phyloP scores from a whole-genome alignment of 2,888 invertebrate genomes.

The Myopa tessellatipennis region DNA sequence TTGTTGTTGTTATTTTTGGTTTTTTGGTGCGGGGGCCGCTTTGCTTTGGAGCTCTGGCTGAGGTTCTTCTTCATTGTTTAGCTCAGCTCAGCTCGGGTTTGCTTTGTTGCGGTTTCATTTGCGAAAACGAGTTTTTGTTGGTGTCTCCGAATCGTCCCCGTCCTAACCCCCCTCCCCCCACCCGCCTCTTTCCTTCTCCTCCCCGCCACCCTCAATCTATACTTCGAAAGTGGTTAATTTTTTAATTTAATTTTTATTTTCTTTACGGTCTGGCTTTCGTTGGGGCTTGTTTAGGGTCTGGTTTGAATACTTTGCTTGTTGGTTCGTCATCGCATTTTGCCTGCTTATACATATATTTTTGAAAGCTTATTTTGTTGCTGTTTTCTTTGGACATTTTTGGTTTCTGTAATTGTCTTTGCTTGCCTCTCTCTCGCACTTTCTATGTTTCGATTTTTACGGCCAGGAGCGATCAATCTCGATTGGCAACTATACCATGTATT shows the following conservation, averaged over 20 bases:
- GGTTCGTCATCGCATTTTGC: background rate
- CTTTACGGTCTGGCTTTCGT: background rate
- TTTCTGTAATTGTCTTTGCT: too few relatives aligned
- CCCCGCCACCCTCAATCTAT: too few relatives aligned
- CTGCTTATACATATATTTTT: too few relatives aligned
- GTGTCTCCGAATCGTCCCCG: background rate
- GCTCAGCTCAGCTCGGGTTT: background rate
- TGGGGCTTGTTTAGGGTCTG: background rate
- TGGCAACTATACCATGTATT: too few relatives aligned
- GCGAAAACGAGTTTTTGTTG: slow-evolving; percentile 38
- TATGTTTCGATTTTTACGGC: too few relatives aligned
- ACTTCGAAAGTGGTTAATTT: too few relatives aligned
- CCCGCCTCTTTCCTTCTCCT: too few relatives aligned
- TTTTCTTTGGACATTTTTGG: too few relatives aligned
- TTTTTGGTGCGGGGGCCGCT: background rate
- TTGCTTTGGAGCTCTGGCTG: background rate
- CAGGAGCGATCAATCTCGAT: too few relatives aligned
- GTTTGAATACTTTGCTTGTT: background rate
- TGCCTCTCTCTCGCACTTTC: too few relatives aligned
- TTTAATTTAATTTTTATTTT: slow-evolving; percentile 1
- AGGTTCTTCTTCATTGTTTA: background rate
- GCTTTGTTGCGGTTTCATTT: slow-evolving; percentile 17
- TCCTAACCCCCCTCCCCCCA: too few relatives aligned
- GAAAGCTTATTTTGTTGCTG: too few relatives aligned
- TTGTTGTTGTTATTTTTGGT: background rate